Evolutionary conservation across 2,113 vertebrate genomes (phyloP), one percentile per base, ranked within the genome.

Genomic region (Paracanthobrama guichenoti): DNA sequence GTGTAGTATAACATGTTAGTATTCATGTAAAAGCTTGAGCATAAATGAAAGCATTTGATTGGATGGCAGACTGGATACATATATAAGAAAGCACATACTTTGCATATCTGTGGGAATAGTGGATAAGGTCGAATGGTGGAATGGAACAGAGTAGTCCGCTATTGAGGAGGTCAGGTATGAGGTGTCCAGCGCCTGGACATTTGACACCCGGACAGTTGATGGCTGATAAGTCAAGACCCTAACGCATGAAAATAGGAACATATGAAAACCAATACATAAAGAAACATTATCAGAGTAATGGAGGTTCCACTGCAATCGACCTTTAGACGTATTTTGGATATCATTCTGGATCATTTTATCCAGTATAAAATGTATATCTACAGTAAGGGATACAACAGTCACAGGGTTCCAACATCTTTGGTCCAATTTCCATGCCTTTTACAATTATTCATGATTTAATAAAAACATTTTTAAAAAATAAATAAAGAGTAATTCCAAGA

Each of bases 191-290:
- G 93, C 85, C 67, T 94, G 96, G 91, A 96, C 93, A 1, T 94
- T 96, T 88, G 97, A 95, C 91, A 96, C 90, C 76, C 95, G 95
- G 88, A 95, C 94, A 5, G 96, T 90, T 67, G 97, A 92, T 60
- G 97, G 97, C 93, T 98, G 97, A 90, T 97, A 98, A 87, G 96
- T 93, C 90, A 98, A 93, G 87, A 99, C 96, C 84, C 98, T 99
- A 94, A 92, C 71, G 31, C 26, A 53, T 22, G 14, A 26, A 84
- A 35, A 55, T 5, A 22, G 6, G 57, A 35, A 50, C 39, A 53
- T 5, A 11, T 57, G 1, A 82, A 26, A 72, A 81, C n/a, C 26
- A 67, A 22, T 46, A 22, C 20, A 13, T 13, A 59, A 28, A 71
- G 0, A 16, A 83, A 22, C 16, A 22, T 22, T 39, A 42, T 42